Base-by-base conservation (phyloP, 2,888 invertebrate genomes). In the Plemyria rubiginata region DNA sequence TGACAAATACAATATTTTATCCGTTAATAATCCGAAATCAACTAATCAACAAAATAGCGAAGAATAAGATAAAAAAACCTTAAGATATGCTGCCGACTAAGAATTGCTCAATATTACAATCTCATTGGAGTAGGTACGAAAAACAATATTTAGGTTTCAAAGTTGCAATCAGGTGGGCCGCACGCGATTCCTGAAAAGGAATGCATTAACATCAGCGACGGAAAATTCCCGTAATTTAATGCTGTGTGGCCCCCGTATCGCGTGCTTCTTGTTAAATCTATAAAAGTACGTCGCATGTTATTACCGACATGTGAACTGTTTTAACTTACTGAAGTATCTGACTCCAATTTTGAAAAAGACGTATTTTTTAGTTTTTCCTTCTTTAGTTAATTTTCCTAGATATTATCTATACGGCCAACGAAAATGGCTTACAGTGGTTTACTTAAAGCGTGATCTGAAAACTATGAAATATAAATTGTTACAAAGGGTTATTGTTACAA, bases 191-290 rank as follows among this genome's bases (percentile, higher is more conserved):
- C 82, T 77, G 80, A 73, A 81, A 80, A 78, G 84, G 88, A 89
- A 90, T 88, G 87, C 88, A 88, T 88, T 86, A 86, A 84, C 86
- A 87, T 84, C 85, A 85, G 79, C 84, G 77, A 78, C 80, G 85
- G 84, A 87, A 87, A 87, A 88, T 87, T 87, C 83, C 75, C 79
- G 87, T 84, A 87, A 88, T 86, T 89, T 88, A 85, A 83, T 83
- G 83, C 81, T 81, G 79, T 82, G 77, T 78, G 80, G 76, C 78
- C 81, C 77, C 78, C 78, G 64, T 80, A 80, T 88, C 85, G 89
- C 89, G 88, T 89, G 89, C 79, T 77, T 70, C 70, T 74, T 78
- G 75, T 66, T 73, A 78, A 82, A 79, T 79, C 79, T 81, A 82
- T 81, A 79, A 76, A 77, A 72, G 71, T 72, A 65, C 62, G 57